phyloP scores from a whole-genome alignment of 2,797 vertebrate species.

The Rhinophrynus dorsalis region DNA sequence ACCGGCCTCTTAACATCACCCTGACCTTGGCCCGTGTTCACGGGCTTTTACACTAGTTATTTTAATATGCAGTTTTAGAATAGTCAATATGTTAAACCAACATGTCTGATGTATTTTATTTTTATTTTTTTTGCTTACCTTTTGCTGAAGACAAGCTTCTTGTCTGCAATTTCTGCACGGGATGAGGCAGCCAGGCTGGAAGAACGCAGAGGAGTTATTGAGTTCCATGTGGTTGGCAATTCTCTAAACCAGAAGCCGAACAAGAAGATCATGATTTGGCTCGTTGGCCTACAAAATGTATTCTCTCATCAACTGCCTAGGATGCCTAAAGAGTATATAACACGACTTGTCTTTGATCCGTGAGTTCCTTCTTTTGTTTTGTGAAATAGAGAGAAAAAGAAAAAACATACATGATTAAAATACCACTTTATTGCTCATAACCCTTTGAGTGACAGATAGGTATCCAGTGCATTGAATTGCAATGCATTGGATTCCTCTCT shows the following conservation, averaged over 20 bases:
- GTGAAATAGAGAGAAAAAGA: too few relatives aligned
- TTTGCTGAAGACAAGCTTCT: constrained; percentile 81
- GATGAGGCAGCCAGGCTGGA: constrained; percentile 92
- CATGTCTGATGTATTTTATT: too few relatives aligned
- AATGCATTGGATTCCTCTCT: too few relatives aligned
- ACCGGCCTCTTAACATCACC: too few relatives aligned
- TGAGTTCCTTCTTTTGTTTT: constrained; percentile 64
- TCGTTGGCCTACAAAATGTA: constrained; percentile 96
- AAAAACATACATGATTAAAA: too few relatives aligned
- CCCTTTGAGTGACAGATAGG: too few relatives aligned
- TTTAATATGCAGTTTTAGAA: too few relatives aligned
- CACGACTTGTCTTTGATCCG: constrained; percentile 96
- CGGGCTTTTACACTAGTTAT: too few relatives aligned
- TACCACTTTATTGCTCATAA: background rate
- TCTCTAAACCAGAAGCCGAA: constrained; percentile 96
- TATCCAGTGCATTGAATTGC: too few relatives aligned
- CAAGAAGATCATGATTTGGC: constrained; percentile 96
- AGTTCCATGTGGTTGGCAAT: constrained; percentile 95
- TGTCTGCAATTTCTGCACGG: constrained; percentile 90
- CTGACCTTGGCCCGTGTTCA: too few relatives aligned
- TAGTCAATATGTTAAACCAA: too few relatives aligned
- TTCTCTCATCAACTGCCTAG: constrained; percentile 97
- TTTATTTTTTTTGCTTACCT: constrained; percentile 37
- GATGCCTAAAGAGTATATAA: constrained; percentile 98
- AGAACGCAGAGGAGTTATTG: constrained; percentile 92